Evolutionary conservation across 1,140 invertebrate genomes (phyloP), one percentile per base, ranked within the genome.

Genomic region (Drosophila leontia): DNA sequence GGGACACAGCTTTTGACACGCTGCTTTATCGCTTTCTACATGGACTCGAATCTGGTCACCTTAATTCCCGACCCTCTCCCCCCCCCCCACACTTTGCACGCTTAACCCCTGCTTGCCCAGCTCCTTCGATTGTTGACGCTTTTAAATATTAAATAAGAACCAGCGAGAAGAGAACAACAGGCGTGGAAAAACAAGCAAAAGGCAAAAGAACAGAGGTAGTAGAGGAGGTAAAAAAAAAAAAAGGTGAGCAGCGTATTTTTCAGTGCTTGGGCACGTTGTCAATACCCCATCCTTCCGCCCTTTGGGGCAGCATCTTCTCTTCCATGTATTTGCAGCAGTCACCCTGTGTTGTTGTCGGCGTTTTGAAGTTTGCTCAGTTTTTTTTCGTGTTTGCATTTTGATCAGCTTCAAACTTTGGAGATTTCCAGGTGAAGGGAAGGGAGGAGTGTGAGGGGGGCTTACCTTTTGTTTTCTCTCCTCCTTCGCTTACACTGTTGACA

Each of bases 81-180:
- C n/a, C 5, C 26, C 15, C n/a, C 32, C n/a, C 48, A n/a, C 29
- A 13, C 1, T 34, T 35, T 3, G 32, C 29, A 50, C 51, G 17
- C 45, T 41, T 35, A n/a, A 70, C 53, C 35, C 63, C 58, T 17
- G 29, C 12, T 3, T 19, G 19, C 35, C 35, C 41, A 32, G 17
- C 35, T 55, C 34, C n/a, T 50, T 51, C 58, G 65, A 70, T 57
- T 70, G 70, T 86, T 78, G 82, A 71, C 83, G 75, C 79, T 76
- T 79, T 86, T 87, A 82, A 86, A 86, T 82, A 82, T 86, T 82
- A 80, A 86, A 87, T 74, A 80, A 63, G 71, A 62, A 47, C 55
- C 60, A 50, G 61, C n/a, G 48, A 35, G 60, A 62, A 44, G 68
- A 60, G 45, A 58, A 63, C 51, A 79, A 56, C 44, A 47, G 37